A percentile compares a stretch with the other conserved stretches of the same genome.
Evolutionary conservation across 2,888 invertebrate genomes (phyloP).

Genomic region (Pyrgus malvae): DNA sequence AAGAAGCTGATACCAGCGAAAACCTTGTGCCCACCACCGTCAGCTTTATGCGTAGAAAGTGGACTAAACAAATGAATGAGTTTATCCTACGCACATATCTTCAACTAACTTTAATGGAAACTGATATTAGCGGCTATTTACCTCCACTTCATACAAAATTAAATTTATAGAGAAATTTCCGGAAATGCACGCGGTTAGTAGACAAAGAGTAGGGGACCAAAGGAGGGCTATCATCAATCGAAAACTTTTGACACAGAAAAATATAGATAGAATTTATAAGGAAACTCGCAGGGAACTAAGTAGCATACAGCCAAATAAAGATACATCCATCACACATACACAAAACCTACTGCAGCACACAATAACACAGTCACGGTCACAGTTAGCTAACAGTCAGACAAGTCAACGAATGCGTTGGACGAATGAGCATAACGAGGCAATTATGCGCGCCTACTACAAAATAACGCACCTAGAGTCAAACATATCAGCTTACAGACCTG

Average conservation of each 20-base stretch:
- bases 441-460: no score
- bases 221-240: constrained; percentile 23
- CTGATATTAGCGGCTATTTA: constrained; percentile 14
- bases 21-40: constrained; percentile 4
- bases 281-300: constrained; percentile 7
- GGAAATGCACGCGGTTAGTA: constrained; percentile 17
- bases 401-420: constrained; percentile 20
- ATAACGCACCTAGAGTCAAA: no score
- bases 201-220: constrained; percentile 31
- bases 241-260: constrained; percentile 4
- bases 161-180: constrained; percentile 26
- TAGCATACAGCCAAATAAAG: background rate
- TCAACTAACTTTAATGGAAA: constrained; percentile 23
- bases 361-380: background rate
- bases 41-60: constrained; percentile 16
- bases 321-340: background rate
- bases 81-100: constrained; percentile 29
- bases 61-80: constrained; percentile 26
- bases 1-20: background rate
- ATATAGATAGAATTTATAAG: constrained; percentile 19
- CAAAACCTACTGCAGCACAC: background rate
- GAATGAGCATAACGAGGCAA: constrained; percentile 23
- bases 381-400: background rate
- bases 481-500: no score
- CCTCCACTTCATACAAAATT: constrained; percentile 14